phyloP scores from a whole-genome alignment of 2,113 vertebrate genomes.

The Pterocles orientalis region DNA sequence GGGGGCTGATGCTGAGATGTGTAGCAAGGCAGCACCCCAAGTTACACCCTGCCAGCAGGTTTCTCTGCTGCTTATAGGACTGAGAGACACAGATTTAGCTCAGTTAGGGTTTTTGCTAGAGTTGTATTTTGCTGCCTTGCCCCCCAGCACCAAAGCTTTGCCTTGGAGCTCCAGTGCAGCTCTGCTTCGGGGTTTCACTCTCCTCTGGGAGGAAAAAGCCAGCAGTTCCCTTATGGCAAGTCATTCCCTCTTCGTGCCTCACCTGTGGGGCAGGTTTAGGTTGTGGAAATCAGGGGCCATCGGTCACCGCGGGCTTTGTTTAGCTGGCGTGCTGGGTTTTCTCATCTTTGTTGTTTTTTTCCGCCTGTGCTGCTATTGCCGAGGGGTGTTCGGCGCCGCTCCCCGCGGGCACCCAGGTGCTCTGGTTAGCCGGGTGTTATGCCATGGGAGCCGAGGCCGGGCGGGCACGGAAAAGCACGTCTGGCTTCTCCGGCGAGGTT shows the following conservation, averaged over 20 bases:
- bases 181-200: background rate
- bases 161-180: background rate
- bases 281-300: background rate
- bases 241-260: background rate
- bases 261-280: slow-evolving; percentile 35
- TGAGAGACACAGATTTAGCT: rapidly evolving
- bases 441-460: background rate
- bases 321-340: background rate
- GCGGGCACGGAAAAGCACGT: background rate
- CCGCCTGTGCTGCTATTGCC: background rate
- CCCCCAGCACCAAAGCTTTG: background rate
- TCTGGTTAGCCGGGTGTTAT: background rate
- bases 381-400: background rate
- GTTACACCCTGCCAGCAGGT: background rate
- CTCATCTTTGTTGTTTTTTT: background rate
- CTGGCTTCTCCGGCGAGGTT: background rate
- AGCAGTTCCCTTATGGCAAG: background rate
- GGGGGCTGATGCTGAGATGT: rapidly evolving
- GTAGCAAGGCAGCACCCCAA: rapidly evolving
- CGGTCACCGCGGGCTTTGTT: background rate
- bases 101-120: background rate
- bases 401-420: background rate
- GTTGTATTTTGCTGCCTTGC: background rate
- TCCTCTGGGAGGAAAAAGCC: background rate
- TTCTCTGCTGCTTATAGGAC: background rate